Evolutionary conservation across 2,113 vertebrate genomes (phyloP).

Genomic region (Notarius quadriscutis): DNA sequence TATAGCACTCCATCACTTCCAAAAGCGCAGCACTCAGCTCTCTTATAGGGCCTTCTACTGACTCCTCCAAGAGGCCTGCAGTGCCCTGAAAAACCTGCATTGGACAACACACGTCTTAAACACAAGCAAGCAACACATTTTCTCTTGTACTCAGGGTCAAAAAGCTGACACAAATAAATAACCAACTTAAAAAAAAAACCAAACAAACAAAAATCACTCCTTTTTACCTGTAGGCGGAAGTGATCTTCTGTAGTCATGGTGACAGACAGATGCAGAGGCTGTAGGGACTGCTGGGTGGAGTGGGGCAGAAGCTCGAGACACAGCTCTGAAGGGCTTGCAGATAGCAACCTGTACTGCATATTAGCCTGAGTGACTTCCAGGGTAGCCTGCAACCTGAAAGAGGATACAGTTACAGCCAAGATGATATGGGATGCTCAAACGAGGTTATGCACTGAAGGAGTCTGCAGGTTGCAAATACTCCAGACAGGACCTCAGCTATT

Average conservation of each 20-base stretch:
- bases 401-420: background rate
- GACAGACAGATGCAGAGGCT: constrained; percentile 62
- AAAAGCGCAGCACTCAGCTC: constrained; percentile 63
- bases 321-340: constrained; percentile 62
- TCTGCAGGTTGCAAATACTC: background rate
- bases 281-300: constrained; percentile 48
- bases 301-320: constrained; percentile 64
- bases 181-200: background rate
- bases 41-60: constrained; percentile 34
- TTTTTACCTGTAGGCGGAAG: constrained; percentile 68
- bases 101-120: background rate
- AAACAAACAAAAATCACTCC: background rate
- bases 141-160: background rate
- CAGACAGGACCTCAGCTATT: background rate
- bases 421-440: background rate
- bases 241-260: constrained; percentile 57
- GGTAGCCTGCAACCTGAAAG: constrained; percentile 61
- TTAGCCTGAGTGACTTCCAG: constrained; percentile 42
- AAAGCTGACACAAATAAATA: background rate
- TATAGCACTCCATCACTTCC: constrained; percentile 64
- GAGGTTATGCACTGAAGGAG: background rate
- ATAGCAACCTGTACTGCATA: constrained; percentile 62
- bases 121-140: background rate
- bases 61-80: constrained; percentile 57
- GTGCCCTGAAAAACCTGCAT: constrained; percentile 58